Evolutionary conservation across 2,888 invertebrate species (phyloP), one percentile per base, ranked within the genome.

Genomic region (Ophion costatus): DNA sequence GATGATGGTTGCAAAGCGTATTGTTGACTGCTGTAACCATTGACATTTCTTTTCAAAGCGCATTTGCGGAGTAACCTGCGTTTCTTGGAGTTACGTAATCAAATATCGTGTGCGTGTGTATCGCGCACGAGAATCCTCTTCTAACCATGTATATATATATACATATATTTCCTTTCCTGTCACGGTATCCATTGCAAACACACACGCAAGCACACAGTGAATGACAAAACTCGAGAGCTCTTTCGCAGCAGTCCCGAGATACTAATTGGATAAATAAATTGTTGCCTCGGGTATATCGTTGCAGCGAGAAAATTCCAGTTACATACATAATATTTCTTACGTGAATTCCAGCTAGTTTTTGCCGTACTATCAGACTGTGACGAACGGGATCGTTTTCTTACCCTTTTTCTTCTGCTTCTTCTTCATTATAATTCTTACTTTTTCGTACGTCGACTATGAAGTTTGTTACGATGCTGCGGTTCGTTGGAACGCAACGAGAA

Each of bases 211-310:
- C 33, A 74, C 7, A 24, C 42, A 24, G 14, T n/a, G 24, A 56
- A 33, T 22, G 70, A 83, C 51, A 69, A 64, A 42, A 56, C 56
- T 76, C 17, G 29, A 64, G 45, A 69, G 51, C 59, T n/a, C 33
- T 33, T 69, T 74, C 38, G n/a, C 84, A 11, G 59, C 64, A 20
- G 63, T 33, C 64, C 38, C 17, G 66, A 69, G 81, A 56, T 69
- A 63, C 78, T 81, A 78, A 75, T 79, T 75, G 79, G 66, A 59
- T 66, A 79, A 71, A 79, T 79, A 66, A 78, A 81, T 81, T 64
- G 69, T 84, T 38, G 70, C 57, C 70, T 61, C 70, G 69, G 38
- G 42, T 42, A 38, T 73, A 11, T 56, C 75, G 56, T 42, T n/a
- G 74, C 63, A 29, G 42, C 70, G 63, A 45, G 70, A 81, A 69